phyloP scores from a whole-genome alignment of 1,140 invertebrate species.

The Drosophila auraria region DNA sequence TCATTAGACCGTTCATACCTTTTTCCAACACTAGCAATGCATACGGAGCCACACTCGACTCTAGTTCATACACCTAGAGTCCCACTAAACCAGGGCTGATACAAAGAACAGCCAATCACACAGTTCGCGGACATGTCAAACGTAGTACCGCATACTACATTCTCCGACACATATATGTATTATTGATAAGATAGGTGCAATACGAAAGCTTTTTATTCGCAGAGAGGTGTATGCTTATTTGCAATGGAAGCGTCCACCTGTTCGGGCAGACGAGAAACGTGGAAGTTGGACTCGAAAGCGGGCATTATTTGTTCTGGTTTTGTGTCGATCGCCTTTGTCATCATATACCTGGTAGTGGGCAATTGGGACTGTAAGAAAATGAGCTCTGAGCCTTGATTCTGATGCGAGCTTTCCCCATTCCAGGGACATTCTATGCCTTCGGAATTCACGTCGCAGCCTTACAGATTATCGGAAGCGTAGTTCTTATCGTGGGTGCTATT shows the following conservation, averaged over 20 bases:
- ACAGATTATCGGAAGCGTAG: conserved; percentile 4
- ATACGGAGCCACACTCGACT: too few relatives aligned
- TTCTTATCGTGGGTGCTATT: conserved; percentile 4
- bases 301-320: conserved; percentile 3
- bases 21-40: too few relatives aligned
- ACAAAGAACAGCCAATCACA: too few relatives aligned
- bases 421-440: background rate
- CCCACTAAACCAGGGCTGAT: too few relatives aligned
- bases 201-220: background rate
- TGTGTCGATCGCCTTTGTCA: conserved; percentile 5
- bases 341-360: background rate
- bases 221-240: background rate
- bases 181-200: conserved; percentile 1
- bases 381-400: background rate
- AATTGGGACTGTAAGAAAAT: background rate
- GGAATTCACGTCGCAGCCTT: conserved; percentile 5
- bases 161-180: background rate
- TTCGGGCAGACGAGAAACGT: background rate
- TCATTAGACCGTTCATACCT: too few relatives aligned
- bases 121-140: too few relatives aligned
- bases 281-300: conserved; percentile 5
- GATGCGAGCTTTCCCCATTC: background rate
- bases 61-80: too few relatives aligned
- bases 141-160: too few relatives aligned
- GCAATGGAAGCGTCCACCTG: too few relatives aligned